Conservation (phyloP, 2,888 invertebrate species). For the Drosophila neoperkinsi region DNA sequence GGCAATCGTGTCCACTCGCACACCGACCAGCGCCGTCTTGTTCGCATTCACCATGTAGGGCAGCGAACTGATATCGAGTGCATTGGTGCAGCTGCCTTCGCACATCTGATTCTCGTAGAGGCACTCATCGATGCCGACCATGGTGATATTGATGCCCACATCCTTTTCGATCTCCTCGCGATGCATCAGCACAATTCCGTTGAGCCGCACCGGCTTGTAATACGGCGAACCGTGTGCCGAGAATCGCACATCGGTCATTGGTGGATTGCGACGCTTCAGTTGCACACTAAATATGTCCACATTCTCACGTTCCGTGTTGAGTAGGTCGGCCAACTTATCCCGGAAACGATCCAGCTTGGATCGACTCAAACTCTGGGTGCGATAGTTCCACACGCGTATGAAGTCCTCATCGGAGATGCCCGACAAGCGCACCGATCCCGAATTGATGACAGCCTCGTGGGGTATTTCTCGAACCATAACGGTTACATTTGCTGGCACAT, state of each 20-base stretch:
- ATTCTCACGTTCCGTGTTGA: constrained; percentile 94
- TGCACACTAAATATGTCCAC: constrained; percentile 99
- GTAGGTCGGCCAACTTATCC: constrained; percentile 93
- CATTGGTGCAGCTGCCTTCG: constrained; percentile 98
- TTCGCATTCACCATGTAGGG: constrained; percentile 99
- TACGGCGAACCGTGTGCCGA: constrained; percentile 98
- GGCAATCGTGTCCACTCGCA: constrained; percentile 95
- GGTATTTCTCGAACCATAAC: constrained; percentile 97
- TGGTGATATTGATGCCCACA: constrained; percentile 97
- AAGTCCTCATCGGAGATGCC: constrained; percentile 99
- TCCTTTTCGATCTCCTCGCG: constrained; percentile 96
- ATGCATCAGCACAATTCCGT: constrained; percentile 97
- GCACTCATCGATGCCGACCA: constrained; percentile 99
- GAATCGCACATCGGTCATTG: constrained; percentile 96
- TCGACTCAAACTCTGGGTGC: constrained; percentile 92
- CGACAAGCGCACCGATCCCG: constrained; percentile 96
- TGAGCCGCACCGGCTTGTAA: constrained; percentile 96
- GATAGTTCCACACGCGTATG: constrained; percentile 97
- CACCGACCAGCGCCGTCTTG: constrained; percentile 97
- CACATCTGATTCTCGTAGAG: constrained; percentile 97
- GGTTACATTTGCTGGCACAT: constrained; percentile 98
- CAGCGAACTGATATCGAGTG: constrained; percentile 93
- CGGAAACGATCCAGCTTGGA: constrained; percentile 96
- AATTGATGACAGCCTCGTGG: constrained; percentile 97
- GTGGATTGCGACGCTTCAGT: constrained; percentile 93